Evolutionary conservation across 2,113 vertebrate species (phyloP), one percentile per base, ranked within the genome.

Genomic region (Pteropus alecto): DNA sequence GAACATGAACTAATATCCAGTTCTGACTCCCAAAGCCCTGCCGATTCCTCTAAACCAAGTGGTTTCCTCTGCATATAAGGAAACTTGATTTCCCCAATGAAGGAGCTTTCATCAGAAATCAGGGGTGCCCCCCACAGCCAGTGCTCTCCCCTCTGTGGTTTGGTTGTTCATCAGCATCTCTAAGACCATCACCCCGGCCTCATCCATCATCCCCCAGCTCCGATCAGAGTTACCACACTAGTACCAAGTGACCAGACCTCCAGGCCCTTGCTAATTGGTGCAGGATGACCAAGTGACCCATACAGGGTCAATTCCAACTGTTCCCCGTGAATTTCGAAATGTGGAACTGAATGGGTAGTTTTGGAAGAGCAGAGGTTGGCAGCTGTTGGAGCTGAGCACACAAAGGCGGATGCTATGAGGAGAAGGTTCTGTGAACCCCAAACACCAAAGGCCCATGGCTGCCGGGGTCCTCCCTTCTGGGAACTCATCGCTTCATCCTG

Each of bases 201-300:
- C 22, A 1, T 9, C 54, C 77, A 28, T 41, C 54, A 7, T 19
- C 54, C 77, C 77, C 38, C 1, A 35, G 54, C 35, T 28, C 77
- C 41, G 77, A 38, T 35, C n/a, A 6, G 54, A 28, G 54, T 18
- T 28, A 7, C 63, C 74, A 19, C 8, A 2, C 30, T 19, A 22
- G 43, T 14, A 13, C 0, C 2, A 63, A 13, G 21, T 1, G 54
- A 38, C 46, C 19, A 4, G 26, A 35, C 3, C 3, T 7, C 70
- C 56, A 9, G 18, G 28, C 41, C 91, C 56, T 68, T 68, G 48
- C 74, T 61, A 2, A 11, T 28, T 82, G 67, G 76, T 51, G 13
- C 28, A 74, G 48, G 24, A 33, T 61, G 51, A 76, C 21, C 26
- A 2, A 48, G 38, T n/a, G 56, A n/a, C 26, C 16, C n/a, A 30